Conservation (phyloP, 1,140 invertebrate species). For the Onthophagus taurus region DNA sequence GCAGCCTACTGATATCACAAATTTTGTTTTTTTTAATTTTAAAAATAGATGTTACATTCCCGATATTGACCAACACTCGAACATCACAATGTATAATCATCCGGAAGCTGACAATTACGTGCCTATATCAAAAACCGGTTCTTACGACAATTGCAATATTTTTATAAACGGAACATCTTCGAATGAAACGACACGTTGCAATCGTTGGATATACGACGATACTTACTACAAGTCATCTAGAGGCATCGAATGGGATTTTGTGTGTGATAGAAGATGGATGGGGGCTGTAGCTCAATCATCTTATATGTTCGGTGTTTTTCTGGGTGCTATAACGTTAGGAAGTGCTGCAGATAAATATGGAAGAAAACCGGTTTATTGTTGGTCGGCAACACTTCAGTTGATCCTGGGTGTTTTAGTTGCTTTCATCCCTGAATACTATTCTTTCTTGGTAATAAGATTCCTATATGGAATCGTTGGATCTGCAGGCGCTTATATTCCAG, state of each 20-base stretch:
- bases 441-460: constrained; percentile 59
- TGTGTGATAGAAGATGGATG: constrained; percentile 74
- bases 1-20: too few species aligned
- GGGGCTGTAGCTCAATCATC: constrained; percentile 65
- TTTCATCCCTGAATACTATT: constrained; percentile 63
- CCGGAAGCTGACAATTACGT: constrained; percentile 47
- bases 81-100: constrained; percentile 34
- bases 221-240: constrained; percentile 60
- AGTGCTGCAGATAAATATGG: constrained; percentile 80
- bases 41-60: constrained; percentile 60
- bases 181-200: constrained; percentile 44
- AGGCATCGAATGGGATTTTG: constrained; percentile 75
- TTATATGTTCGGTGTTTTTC: constrained; percentile 86
- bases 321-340: constrained; percentile 77
- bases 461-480: constrained; percentile 74
- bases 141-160: constrained; percentile 48
- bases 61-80: constrained; percentile 43
- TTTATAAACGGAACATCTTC: constrained; percentile 35
- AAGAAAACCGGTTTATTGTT: constrained; percentile 69
- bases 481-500: constrained; percentile 73
- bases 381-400: constrained; percentile 61
- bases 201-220: constrained; percentile 59
- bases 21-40: too few species aligned
- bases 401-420: constrained; percentile 62
- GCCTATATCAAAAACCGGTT: constrained; percentile 39